Conservation (phyloP, 2,113 vertebrate species). For the human region DNA sequence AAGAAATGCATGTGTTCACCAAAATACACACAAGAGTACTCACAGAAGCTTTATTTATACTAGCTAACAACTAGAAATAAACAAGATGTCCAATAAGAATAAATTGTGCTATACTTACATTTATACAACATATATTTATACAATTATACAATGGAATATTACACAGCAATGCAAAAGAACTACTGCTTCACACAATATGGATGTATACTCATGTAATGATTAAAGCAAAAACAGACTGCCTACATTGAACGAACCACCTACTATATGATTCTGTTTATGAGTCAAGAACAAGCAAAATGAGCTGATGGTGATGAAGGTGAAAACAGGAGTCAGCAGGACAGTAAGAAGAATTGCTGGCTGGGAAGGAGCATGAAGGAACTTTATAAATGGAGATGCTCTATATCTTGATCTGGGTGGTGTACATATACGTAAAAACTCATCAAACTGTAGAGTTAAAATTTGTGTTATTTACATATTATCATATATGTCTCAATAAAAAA, state of each 20-base stretch:
- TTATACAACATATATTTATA: background rate
- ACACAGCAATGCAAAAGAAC: background rate
- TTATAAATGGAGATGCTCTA: background rate
- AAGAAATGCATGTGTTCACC: background rate
- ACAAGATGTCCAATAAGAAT: background rate
- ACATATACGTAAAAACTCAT: background rate
- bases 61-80: constrained; percentile 14
- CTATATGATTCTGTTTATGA: background rate
- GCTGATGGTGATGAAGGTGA: background rate
- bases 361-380: background rate
- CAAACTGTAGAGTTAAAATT: background rate
- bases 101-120: background rate
- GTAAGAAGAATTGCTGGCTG: background rate
- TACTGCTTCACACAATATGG: background rate
- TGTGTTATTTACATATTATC: background rate
- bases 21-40: background rate
- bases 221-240: background rate
- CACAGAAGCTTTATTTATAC: background rate
- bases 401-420: background rate
- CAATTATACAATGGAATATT: background rate
- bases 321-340: background rate
- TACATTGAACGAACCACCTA: background rate
- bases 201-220: background rate
- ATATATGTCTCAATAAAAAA: background rate
- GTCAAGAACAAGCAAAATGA: constrained; percentile 26